Evolutionary conservation across 2,888 invertebrate genomes (phyloP), one percentile per base, ranked within the genome.

Genomic region (Oxyscelio sp.): DNA sequence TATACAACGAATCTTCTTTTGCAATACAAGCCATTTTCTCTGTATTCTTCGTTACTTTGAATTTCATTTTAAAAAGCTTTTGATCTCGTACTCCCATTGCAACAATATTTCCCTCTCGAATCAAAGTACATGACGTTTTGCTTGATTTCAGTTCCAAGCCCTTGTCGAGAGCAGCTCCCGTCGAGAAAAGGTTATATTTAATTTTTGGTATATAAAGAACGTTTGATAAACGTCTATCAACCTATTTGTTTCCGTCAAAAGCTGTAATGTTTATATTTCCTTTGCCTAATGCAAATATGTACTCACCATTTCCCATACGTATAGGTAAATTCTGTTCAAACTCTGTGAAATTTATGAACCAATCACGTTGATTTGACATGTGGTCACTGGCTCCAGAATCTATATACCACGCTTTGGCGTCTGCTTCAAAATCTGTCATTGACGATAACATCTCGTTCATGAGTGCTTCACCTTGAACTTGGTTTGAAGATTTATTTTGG

Each of bases 241-340:
- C 43, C 84, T 85, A 87, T 68, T 34, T 38, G 9, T 50, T 31
- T 3, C 84, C 85, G 59, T 88, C 59, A 65, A 50, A 87, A 15
- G 87, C 83, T 13, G 63, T 31, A 15, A 88, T 66, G 38, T 89
- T 85, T n/a, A 88, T 87, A 8, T 86, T 59, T n/a, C 86, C 85
- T 17, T 50, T 74, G n/a, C 82, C 87, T 4, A 81, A 2, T n/a
- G n/a, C n/a, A n/a, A n/a, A n/a, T n/a, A n/a, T n/a, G n/a, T n/a
- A n/a, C n/a, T n/a, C n/a, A n/a, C 81, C 79, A 8, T 87, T 78
- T 17, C 86, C 81, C 2, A 86, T 52, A 24, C 54, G 21, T 17
- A 79, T 78, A n/a, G 40, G 40, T 6, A 45, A 40, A 0, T n/a
- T 6, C 15, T 43, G 43, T 0, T n/a, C 1, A 6, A 61, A 61